These are phyloP conservation scores for Xylocopa sonorina DNA, from an alignment of 1,140 invertebrate genomes.

Conservation along the genomic window DNA sequence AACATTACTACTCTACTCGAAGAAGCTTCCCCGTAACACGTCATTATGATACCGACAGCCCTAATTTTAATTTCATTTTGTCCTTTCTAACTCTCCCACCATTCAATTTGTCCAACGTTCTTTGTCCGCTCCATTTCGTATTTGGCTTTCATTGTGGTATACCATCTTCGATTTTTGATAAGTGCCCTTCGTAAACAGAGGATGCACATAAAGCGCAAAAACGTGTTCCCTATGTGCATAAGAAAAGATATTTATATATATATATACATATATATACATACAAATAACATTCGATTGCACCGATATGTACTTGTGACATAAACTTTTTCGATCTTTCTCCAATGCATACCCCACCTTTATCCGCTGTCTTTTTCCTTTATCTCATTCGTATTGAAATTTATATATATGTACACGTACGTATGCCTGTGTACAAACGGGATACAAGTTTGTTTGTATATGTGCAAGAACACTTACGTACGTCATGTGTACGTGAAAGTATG, in stretches of 20 bases:
- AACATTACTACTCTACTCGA: conserved; percentile 18
- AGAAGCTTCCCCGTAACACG: background rate
- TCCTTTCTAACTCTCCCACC: conserved; percentile 1
- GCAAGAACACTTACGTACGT: background rate
- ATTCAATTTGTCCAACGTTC: conserved; percentile 36
- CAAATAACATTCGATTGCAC: conserved; percentile 7
- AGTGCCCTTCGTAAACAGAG: conserved; percentile 30
- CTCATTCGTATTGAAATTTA: background rate
- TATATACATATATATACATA: background rate
- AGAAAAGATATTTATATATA: background rate
- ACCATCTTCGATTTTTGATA: conserved; percentile 38
- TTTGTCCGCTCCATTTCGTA: conserved; percentile 36
- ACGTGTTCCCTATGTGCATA: background rate
- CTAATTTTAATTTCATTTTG: background rate
- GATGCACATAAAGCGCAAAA: conserved; percentile 31
- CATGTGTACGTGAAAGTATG: conserved; percentile 10
- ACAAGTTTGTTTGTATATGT: conserved; percentile 31
- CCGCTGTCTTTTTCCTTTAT: background rate
- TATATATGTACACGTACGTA: background rate
- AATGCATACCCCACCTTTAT: background rate
- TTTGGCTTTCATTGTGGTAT: conserved; percentile 34
- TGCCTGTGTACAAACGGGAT: background rate
- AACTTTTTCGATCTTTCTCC: background rate
- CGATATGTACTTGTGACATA: conserved; percentile 12
- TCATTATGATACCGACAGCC: background rate